Base-by-base conservation (phyloP, 2,797 vertebrate species). In the Gephyroberyx darwinii region DNA sequence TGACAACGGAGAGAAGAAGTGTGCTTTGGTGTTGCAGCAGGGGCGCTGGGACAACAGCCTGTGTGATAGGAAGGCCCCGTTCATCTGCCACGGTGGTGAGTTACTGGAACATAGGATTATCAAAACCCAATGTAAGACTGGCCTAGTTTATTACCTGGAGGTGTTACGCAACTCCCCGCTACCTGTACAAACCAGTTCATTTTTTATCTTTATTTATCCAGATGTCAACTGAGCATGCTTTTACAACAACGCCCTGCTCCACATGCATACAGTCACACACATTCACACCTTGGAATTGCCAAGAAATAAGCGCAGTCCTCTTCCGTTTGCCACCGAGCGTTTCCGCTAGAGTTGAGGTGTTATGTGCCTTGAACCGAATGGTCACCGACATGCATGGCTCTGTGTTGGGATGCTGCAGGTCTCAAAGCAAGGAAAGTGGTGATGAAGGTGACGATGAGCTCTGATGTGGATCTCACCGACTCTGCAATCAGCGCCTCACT, bases 31-130 rank as follows among this genome's bases (percentile, higher is more conserved):
- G 37, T 7, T 5, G 0, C 30, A 50, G 26, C 17, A 53, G 8
- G 54, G 80, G 17, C 43, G 13, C 26, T 86, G 84, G 85, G 5
- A 43, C 0, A 20, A 0, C 1, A 16, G 19, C 0, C 0, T 26
- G 0, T 88, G 86, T 10, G 1, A 31, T 0, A 0, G 35, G 2
- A 65, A 41, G 20, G 2, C 19, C 16, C 0, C 63, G 2, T 86
- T 84, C 6, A 33, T 85, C 70, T 86, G 84, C n/a, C 62, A 79
- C 5, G 83, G 84, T 0, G 84, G 86, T 86, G 78, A 82, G 84
- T 71, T 58, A 30, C 22, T 13, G 22, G 14, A 54, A 54, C 12
- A 13, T 33, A 33, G 31, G 31, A 3, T 33, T 33, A 33, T 33
- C 31, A 33, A 33, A 33, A 33, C 31, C 7, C 7, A 33, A 33